Base-by-base conservation (phyloP, 2,113 vertebrate species). In the Choloepus hoffmanni region DNA sequence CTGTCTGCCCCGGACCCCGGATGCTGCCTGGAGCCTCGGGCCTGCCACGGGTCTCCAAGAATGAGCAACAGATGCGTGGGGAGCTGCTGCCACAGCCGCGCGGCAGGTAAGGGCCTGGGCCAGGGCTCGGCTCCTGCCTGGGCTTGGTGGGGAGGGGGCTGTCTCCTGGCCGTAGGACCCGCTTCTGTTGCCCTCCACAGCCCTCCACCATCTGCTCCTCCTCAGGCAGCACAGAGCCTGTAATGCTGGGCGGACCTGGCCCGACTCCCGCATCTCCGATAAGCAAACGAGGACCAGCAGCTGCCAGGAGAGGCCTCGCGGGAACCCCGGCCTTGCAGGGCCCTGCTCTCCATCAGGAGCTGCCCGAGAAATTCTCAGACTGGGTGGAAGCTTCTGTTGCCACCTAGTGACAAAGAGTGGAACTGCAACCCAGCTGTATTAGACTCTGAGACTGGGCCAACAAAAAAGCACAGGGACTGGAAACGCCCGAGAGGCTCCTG, bases 381-480 rank as follows among this genome's bases (percentile, higher is more conserved):
- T 2, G 2, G 0, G 26, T 7, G 55, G 13, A 7, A 2, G 11
- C 67, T 0, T 19, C 26, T 14, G 12, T 13, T 48, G 10, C 73
- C 89, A 24, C 70, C 86, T 89, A 9, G 63, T 16, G 84, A 43
- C 21, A 9, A 26, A 14, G 1, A 15, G 7, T 4, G 6, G 68
- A 93, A 92, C 76, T 82, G 95, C 89, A 92, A 2, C 70, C 78
- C 40, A 53, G 77, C 94, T 92, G 12, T 63, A 85, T 19, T 19
- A 53, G 72, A 55, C 87, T 28, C 40, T 5, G 2, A 14, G 28
- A 53, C 4, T 0, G 14, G 6, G 7, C 26, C 24, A 10, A 4
- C 36, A 30, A 8, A 48, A 33, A 58, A 7, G 30, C 8, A 79
- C 60, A 68, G 33, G 26, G 55, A 43, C 68, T 33, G 40, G 26